A percentile compares a stretch with the other conserved stretches of the same genome.
Evolutionary conservation across 2,797 vertebrate species (phyloP).

Genomic region (Propithecus deckenii): DNA sequence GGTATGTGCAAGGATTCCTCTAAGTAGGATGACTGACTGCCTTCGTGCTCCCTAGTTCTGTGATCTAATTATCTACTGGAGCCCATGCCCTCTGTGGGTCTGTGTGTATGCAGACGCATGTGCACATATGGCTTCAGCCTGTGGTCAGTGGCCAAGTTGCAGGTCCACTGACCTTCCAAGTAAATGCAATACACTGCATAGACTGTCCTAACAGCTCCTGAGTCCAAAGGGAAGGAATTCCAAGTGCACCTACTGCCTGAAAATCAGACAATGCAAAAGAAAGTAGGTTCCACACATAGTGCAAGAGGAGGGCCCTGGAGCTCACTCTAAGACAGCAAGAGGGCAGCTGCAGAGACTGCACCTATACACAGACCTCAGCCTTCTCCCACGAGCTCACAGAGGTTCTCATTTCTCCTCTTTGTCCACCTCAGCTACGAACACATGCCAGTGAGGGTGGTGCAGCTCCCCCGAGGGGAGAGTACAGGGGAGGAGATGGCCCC

Average conservation of each 20-base stretch:
- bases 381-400: neutral
- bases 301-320: neutral
- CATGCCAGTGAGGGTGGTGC: fast-evolving
- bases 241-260: neutral
- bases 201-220: neutral
- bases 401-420: neutral
- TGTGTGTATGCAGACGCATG: fast-evolving
- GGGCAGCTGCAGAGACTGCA: neutral
- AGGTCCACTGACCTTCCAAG: neutral
- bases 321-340: neutral
- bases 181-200: fast-evolving
- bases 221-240: neutral
- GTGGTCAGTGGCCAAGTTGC: neutral
- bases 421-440: neutral
- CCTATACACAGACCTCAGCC: neutral
- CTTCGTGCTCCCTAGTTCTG: neutral
- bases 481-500: neutral
- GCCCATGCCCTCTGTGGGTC: neutral
- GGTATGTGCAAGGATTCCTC: neutral
- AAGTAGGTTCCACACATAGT: neutral
- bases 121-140: neutral
- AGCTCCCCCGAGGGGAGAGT: no score
- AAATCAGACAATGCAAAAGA: neutral
- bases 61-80: neutral
- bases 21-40: neutral